Evolutionary conservation across 2,797 vertebrate genomes (phyloP), one percentile per base, ranked within the genome.

Genomic region (Zalophus californianus): DNA sequence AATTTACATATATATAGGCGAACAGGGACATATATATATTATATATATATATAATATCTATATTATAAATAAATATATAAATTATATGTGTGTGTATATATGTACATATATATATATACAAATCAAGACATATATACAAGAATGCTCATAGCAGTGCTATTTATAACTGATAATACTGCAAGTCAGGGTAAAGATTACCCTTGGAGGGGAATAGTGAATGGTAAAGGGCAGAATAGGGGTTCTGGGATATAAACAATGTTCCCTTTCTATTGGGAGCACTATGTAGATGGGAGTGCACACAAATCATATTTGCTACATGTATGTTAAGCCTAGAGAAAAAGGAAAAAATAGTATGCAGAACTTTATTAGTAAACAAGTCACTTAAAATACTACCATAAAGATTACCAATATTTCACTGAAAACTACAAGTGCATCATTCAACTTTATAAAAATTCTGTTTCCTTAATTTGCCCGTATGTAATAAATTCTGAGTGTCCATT

Each of bases 401-500:
- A 91, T 23, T 54, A 86, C 64, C 32, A 50, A 20, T 79, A 70
- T 92, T 88, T 86, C 29, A 64, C 29, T 60, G 56, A 97, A 91
- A 79, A 29, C 4, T 23, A 88, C 14, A 66, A 66, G 52, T 60
- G 38, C 1, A 54, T 56, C 14, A 35, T 60, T 95, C 25, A 79
- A 77, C 18, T 94, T 93, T 32, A 80, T 77, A 86, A 94, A 80
- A 91, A 87, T 84, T 50, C 20, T 48, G 15, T 73, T 97, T 92
- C 13, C 8, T 68, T 97, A 95, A 96, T 92, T 97, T 97, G 44
- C 48, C 62, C 87, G 54, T 62, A 79, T 83, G 23, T 62, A 75
- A 96, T 96, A 94, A 96, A 95, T 96, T 91, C 44, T 79, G 4
- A 25, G 8, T 88, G 60, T 86, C 68, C 82, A 90, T 94, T 97